phyloP scores from a whole-genome alignment of 1,140 invertebrate species.

The Lysiphlebus fabarum region DNA sequence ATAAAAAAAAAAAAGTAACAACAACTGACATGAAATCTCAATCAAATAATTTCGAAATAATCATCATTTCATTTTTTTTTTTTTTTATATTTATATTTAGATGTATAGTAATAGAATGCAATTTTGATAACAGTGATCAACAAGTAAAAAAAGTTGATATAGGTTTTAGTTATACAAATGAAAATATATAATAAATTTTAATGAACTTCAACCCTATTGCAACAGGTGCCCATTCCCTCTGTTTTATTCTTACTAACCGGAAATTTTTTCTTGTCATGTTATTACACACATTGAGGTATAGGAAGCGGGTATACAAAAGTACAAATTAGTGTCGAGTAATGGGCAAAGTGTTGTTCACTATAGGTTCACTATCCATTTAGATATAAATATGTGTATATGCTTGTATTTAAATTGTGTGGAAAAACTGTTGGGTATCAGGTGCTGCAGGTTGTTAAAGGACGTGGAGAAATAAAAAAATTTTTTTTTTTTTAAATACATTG shows the following conservation, averaged over 20 bases:
- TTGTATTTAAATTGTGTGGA: conserved; percentile 37
- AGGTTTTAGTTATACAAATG: too few relatives aligned
- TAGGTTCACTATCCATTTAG: conserved; percentile 4
- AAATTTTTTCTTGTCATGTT: conserved; percentile 40
- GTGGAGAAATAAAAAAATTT: conserved; percentile 16
- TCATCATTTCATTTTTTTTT: too few relatives aligned
- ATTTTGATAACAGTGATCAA: too few relatives aligned
- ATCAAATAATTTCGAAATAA: not conserved
- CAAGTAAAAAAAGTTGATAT: too few relatives aligned
- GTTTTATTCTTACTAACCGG: conserved; percentile 33
- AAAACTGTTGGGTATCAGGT: conserved; percentile 38
- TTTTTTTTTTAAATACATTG: conserved; percentile 5
- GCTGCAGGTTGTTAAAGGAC: conserved; percentile 21
- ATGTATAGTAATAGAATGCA: too few relatives aligned
- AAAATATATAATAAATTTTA: too few relatives aligned
- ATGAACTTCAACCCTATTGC: conserved; percentile 14
- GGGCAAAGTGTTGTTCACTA: not conserved
- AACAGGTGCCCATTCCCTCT: conserved; percentile 25
- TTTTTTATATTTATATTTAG: too few relatives aligned
- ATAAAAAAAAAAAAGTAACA: not conserved
- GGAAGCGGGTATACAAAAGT: conserved; percentile 35
- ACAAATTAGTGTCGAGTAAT: conserved; percentile 30
- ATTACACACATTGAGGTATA: conserved; percentile 32
- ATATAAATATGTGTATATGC: not conserved
- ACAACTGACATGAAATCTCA: not conserved